Evolutionary conservation across 2,797 vertebrate genomes (phyloP).

Genomic region (Gymnopithys bicolor): DNA sequence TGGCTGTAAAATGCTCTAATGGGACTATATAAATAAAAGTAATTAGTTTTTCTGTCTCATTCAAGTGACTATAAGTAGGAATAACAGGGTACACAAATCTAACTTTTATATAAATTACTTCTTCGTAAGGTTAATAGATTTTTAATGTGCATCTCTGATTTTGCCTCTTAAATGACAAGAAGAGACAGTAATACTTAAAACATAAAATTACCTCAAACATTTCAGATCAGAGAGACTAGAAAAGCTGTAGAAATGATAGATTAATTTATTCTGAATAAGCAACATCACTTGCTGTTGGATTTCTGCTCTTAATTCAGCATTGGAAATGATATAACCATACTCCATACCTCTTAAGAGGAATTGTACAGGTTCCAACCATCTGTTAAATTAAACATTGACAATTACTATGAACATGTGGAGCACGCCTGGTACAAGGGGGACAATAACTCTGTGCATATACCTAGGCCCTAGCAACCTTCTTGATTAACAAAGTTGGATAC

Average conservation of each 20-base stretch:
- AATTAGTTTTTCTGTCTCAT: slow-evolving; percentile 33
- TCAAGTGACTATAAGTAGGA: background rate
- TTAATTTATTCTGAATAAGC: background rate
- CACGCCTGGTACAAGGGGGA: slow-evolving; percentile 31
- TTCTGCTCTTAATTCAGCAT: slow-evolving; percentile 63
- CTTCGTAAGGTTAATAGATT: background rate
- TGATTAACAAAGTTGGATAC: background rate
- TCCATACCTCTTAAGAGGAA: slow-evolving; percentile 28
- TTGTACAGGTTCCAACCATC: slow-evolving; percentile 56
- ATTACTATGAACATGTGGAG: slow-evolving; percentile 47
- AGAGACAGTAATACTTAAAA: background rate
- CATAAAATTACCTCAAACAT: background rate
- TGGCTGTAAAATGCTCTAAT: background rate
- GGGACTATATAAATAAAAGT: slow-evolving; percentile 24
- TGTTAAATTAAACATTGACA: slow-evolving; percentile 70
- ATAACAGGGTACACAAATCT: background rate
- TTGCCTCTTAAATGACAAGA: background rate
- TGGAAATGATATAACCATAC: slow-evolving; percentile 55
- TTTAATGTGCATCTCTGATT: background rate
- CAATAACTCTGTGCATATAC: slow-evolving; percentile 11
- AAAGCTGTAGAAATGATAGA: slow-evolving; percentile 4
- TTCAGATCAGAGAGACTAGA: background rate
- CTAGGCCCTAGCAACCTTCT: background rate
- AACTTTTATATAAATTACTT: background rate
- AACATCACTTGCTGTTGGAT: slow-evolving; percentile 54